Evolutionary conservation across 2,113 vertebrate genomes (phyloP), one percentile per base, ranked within the genome.

Genomic region (Syrrhaptes paradoxus): DNA sequence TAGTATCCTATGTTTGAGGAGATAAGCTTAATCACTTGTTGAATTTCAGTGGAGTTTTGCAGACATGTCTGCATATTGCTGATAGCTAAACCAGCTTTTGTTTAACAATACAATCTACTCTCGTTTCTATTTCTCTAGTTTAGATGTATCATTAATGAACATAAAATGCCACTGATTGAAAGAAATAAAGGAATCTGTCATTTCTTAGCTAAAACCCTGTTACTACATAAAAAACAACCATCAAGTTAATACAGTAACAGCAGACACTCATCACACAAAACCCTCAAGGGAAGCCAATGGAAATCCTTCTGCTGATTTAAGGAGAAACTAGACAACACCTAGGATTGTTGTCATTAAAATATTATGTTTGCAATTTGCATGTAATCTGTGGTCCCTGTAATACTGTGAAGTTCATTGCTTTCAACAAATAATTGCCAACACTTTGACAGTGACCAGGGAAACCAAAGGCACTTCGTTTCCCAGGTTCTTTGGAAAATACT

Each of bases 1-100:
- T 41, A 96, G 82, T 32, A 65, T 52, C 38, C 87, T 89, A 36
- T 84, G 51, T 73, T 94, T 90, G 70, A 83, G 36, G 61, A 94
- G 93, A 96, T 91, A 95, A 95, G 73, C 55, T 63, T 81, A 89
- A 90, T 89, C 93, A 75, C 81, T 88, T 91, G 63, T 4, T 94
- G 73, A 84, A 89, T 87, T 91, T 90, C 78, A 75, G 93, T 83
- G 90, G 91, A 97, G 95, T 98, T 89, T 81, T 72, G 75, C 70
- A 90, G 68, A 88, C 70, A 34, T 34, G 58, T 26, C 76, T 49
- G 55, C n/a, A 48, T 32, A 62, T 34, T 86, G 28, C 75, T 77
- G 46, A 63, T 26, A 84, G 74, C 26, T 74, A 87, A 89, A 79
- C 29, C 57, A 81, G 63, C 41, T 61, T 80, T 19, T 59, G 29